Conservation (phyloP, 2,797 vertebrate genomes). For the Morus bassanus region DNA sequence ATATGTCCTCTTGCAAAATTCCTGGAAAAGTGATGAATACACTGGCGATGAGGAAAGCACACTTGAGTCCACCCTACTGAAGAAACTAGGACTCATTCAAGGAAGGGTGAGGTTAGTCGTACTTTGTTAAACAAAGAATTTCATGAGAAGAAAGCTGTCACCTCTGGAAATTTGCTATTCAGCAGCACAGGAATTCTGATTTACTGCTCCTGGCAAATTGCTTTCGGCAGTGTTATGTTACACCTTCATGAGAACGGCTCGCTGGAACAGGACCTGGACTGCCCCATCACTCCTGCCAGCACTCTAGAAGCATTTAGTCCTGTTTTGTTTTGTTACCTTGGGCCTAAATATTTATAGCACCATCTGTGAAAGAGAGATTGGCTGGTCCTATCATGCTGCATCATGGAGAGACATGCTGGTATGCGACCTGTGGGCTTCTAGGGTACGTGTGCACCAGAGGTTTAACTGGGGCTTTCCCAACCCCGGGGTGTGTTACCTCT, state of each 20-base stretch:
- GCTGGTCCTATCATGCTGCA: neutral
- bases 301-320: neutral
- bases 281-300: neutral
- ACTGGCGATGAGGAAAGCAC: neutral
- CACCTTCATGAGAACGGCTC: neutral
- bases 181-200: neutral
- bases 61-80: accelerated
- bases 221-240: accelerated
- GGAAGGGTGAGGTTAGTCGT: neutral
- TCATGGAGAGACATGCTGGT: accelerated
- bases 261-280: neutral
- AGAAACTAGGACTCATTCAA: neutral
- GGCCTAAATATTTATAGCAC: neutral
- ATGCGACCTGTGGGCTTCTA: neutral
- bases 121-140: neutral
- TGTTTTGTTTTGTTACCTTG: neutral
- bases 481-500: neutral
- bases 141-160: neutral
- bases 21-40: neutral
- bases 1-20: neutral
- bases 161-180: neutral
- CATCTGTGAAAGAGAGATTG: neutral
- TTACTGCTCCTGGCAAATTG: neutral
- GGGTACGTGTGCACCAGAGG: neutral
- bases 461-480: neutral